Conservation (phyloP, 2,888 invertebrate genomes). For the Pseudoips prasinana region DNA sequence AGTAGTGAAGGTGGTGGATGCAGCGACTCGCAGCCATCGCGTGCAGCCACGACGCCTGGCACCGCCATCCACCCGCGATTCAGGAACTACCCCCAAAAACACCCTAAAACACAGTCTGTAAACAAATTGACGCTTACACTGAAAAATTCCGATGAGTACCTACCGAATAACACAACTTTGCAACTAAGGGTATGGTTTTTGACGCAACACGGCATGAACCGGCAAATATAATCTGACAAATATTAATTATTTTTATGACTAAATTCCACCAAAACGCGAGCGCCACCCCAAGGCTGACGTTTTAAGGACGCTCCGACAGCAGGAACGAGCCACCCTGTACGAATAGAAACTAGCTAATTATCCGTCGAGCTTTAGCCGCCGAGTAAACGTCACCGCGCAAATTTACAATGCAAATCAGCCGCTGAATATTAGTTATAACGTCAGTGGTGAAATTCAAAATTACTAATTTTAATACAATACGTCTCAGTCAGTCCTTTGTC, state of each 20-base stretch:
- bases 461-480: slow-evolving; percentile 77
- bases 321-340: slow-evolving; percentile 53
- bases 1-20: slow-evolving; percentile 49
- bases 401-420: slow-evolving; percentile 80
- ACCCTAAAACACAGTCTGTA: slow-evolving; percentile 52
- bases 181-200: slow-evolving; percentile 39
- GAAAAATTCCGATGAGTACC: slow-evolving; percentile 34
- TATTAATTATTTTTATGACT: slow-evolving; percentile 41
- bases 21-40: slow-evolving; percentile 59
- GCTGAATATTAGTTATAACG: slow-evolving; percentile 79
- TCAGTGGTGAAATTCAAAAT: slow-evolving; percentile 77
- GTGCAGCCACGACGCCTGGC: slow-evolving; percentile 77
- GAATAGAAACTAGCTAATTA: slow-evolving; percentile 81
- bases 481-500: slow-evolving; percentile 76
- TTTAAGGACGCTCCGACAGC: slow-evolving; percentile 60
- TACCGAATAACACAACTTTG: slow-evolving; percentile 42
- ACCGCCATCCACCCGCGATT: slow-evolving; percentile 68
- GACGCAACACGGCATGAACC: slow-evolving; percentile 35
- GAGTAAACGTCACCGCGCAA: slow-evolving; percentile 71
- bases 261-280: slow-evolving; percentile 30
- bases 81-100: slow-evolving; percentile 66
- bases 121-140: slow-evolving; percentile 53
- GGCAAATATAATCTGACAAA: slow-evolving; percentile 34
- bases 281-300: slow-evolving; percentile 47
- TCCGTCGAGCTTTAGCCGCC: slow-evolving; percentile 72